phyloP scores from a whole-genome alignment of 2,888 invertebrate genomes.

The Melinopterus prodromus region DNA sequence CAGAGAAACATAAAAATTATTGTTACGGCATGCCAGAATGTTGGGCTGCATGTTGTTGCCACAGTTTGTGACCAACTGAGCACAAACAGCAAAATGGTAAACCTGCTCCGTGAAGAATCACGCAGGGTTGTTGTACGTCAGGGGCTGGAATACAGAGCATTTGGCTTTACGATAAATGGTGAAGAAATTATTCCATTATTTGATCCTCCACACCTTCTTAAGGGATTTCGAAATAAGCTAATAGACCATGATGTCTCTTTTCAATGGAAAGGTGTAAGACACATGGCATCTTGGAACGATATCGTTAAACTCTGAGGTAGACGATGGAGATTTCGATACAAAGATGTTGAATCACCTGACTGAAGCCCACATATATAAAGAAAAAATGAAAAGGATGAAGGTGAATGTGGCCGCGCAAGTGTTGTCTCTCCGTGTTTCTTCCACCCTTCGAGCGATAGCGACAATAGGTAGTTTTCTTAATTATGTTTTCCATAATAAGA shows the following conservation, averaged over 20 bases:
- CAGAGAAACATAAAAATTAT: slow-evolving; percentile 37
- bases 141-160: neutral
- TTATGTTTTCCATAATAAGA: too few species aligned
- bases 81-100: neutral
- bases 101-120: neutral
- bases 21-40: slow-evolving; percentile 39
- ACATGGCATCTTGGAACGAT: slow-evolving; percentile 17
- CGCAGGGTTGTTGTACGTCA: neutral
- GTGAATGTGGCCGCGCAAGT: slow-evolving; percentile 27
- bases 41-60: slow-evolving; percentile 45
- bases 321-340: slow-evolving; percentile 26
- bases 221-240: slow-evolving; percentile 19
- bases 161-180: slow-evolving; percentile 11
- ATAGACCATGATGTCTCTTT: slow-evolving; percentile 21
- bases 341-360: slow-evolving; percentile 22
- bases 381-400: slow-evolving; percentile 30
- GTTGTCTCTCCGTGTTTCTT: slow-evolving; percentile 20
- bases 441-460: slow-evolving; percentile 14
- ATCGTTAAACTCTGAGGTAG: slow-evolving; percentile 25
- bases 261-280: slow-evolving; percentile 14
- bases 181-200: slow-evolving; percentile 20
- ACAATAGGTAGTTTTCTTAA: neutral
- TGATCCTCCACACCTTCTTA: slow-evolving; percentile 16
- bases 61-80: slow-evolving; percentile 47
- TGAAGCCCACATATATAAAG: slow-evolving; percentile 14